Evolutionary conservation across 1,140 invertebrate genomes (phyloP), one percentile per base, ranked within the genome.

Genomic region (Drosophila kepulauana): DNA sequence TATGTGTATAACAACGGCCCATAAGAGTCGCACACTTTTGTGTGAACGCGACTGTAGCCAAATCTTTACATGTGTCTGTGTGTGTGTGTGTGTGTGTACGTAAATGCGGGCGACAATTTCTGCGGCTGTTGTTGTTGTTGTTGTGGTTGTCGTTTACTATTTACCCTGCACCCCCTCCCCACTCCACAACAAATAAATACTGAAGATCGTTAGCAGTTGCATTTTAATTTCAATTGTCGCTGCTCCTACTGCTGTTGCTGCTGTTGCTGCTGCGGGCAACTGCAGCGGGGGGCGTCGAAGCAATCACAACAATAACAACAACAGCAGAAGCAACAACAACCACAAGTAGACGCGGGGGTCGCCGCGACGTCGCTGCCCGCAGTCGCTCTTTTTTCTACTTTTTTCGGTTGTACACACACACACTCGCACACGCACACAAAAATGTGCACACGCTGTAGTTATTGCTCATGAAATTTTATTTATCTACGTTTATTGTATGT

Each of bases 191-290:
- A 38, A 38, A 38, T 25, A 38, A 38, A 38, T 38, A 1, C 46
- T 28, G 10, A 16, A 45, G 45, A 59, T 62, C 65, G 57, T 63
- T 75, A 62, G 33, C 74, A 66, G 74, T 66, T 76, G 61, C 68
- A 72, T 72, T 76, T 76, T 25, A 66, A 65, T 66, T 66, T 66
- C 68, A 72, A 76, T 76, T 76, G 74, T 76, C 6, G 56, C n/a
- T 28, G 30, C 25, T 33, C 43, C 41, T 15, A 11, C 15, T 10
- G 25, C 13, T 30, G 56, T 13, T 13, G 57, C 20, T 33, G 49
- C 66, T 45, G 56, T 51, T 30, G 30, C 10, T 45, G 25, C 52
- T 70, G 72, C 72, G 59, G 65, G 67, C 66, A 15, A 62, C 51
- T 63, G 61, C 73, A 61, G 73, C 72, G 33, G 73, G 68, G 66